Evolutionary conservation across 2,888 invertebrate species (phyloP), one percentile per base, ranked within the genome.

Genomic region (Cyclophora albipunctata): DNA sequence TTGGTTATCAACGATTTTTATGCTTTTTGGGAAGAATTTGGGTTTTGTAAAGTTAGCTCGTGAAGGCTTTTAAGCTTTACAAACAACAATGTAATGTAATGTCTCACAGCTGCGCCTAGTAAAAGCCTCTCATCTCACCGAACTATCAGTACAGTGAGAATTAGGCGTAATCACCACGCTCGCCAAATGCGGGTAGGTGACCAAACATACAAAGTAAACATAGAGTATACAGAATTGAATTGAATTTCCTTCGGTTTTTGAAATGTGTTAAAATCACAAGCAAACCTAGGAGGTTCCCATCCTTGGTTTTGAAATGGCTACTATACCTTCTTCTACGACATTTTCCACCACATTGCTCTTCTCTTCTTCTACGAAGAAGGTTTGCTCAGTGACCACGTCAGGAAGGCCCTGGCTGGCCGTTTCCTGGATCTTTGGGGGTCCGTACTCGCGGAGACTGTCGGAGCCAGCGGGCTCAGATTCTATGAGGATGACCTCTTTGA

Each of bases 371-470:
- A 64, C 63, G 3, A 66, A 57, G 57, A 84, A 84, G 2, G 67
- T 57, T 51, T 79, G 79, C 37, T 82, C 84, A 34, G 72, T 81
- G 7, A 60, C 69, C 0, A 66, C 69, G 45, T 81, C 81, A 5
- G 86, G 87, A 0, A 86, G 64, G 0, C 67, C 75, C 49, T 86
- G 86, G 52, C 68, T 69, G 2, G 67, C 66, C 3, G 71, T 55
- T n/a, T 75, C 72, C 40, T 71, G 69, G 0, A 70, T 72, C 42
- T 86, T 86, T 4, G 90, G 89, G 4, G 90, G 86, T 7, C 84
- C 84, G 53, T 90, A 90, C 53, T 87, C 83, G 50, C 81, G 80
- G 7, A 90, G 84, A 46, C 84, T 81, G 47, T 90, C 87, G 5
- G 87, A 87, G 0, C 86, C 85, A 34, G 89, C 87, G 2, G 86